Percentiles rank a stretch among this genome's conserved stretches.
phyloP scores from a whole-genome alignment of 35 echinoderm and acorn worm genomes.

The Heliocidaris erythrogramma region DNA sequence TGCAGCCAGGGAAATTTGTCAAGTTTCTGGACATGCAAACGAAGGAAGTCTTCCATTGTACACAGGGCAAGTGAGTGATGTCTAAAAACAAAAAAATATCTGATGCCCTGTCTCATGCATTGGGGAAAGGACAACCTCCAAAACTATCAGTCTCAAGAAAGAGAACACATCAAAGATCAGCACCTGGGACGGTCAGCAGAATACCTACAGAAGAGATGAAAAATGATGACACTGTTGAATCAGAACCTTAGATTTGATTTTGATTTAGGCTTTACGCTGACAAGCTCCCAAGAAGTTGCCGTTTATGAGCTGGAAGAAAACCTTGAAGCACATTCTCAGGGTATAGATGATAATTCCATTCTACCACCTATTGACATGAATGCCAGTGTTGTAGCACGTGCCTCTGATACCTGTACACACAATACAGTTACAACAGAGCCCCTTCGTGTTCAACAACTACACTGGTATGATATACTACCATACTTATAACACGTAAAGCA shows the following conservation, averaged over 20 bases:
- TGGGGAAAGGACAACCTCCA: background rate
- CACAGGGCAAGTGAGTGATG: background rate
- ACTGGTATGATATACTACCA: background rate
- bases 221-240: background rate
- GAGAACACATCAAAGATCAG: background rate
- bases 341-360: background rate
- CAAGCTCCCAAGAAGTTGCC: background rate
- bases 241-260: background rate
- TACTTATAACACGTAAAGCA: background rate
- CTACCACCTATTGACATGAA: background rate
- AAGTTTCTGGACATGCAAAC: constrained; percentile 9
- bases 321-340: background rate
- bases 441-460: background rate
- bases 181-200: background rate
- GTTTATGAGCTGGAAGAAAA: background rate
- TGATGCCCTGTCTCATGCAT: background rate
- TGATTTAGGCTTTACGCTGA: background rate
- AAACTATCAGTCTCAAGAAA: background rate
- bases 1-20: background rate
- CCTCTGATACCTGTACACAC: background rate
- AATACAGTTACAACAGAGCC: background rate
- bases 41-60: background rate
- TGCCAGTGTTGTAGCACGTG: background rate
- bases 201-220: background rate
- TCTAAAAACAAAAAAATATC: constrained; percentile 1